Evolutionary conservation across 2,113 vertebrate species (phyloP), one percentile per base, ranked within the genome.

Genomic region (Theropithecus gelada): DNA sequence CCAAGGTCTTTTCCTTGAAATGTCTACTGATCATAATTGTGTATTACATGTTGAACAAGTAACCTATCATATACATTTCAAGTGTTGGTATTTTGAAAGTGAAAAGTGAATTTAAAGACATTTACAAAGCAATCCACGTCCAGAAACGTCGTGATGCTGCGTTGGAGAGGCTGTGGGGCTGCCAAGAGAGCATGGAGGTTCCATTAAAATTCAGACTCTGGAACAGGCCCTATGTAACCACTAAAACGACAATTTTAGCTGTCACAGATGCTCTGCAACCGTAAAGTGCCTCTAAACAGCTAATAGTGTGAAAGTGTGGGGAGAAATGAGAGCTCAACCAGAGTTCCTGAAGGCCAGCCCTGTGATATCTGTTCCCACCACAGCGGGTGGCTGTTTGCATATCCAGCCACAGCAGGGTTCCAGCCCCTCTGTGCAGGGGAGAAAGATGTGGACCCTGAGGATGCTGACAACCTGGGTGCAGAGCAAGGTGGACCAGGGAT

Each of bases 271-370:
- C 20, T 81, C 10, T 55, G 10, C 16, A n/a, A 3, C 20, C 25
- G 3, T 20, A 17, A 11, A 38, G 2, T 38, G n/a, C 43, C 25
- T 25, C 8, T 9, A 35, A 76, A 72, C 32, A 66, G 14, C 59
- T 2, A 22, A 11, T 0, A 25, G 27, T 9, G 0, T 18, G 52
- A n/a, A 72, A 20, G 3, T 2, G 0, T 4, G 18, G 40, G 52
- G 32, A 23, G 17, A 22, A 20, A 23, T 2, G 30, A 40, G 35
- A 68, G 8, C n/a, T 30, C 17, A 25, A 8, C 2, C 40, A 23
- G 2, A 30, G 40, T 25, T n/a, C 12, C 38, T 25, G 2, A 73
- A 11, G 79, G 52, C 64, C 50, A 43, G 8, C 13, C 20, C 61
- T 20, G 3, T 17, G 5, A 25, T 7, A 18, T 30, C 10, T 48